Conservation (phyloP, 2,888 invertebrate species). For the Tenthredo amoena region DNA sequence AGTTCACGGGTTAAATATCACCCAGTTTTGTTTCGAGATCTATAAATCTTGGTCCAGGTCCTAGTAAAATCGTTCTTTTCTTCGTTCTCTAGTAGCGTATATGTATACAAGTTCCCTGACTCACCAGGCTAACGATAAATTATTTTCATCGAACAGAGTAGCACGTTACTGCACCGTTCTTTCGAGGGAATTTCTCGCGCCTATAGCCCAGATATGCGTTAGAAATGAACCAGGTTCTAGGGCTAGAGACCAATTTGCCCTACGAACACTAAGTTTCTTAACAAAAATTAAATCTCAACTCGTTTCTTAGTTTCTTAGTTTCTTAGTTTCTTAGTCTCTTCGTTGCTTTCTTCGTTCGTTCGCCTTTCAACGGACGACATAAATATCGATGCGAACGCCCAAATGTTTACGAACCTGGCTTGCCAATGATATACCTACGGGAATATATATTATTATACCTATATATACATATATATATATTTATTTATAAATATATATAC, state of each 20-base stretch:
- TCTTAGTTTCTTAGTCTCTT: neutral
- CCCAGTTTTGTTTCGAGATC: slow-evolving; percentile 25
- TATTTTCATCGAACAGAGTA: slow-evolving; percentile 20
- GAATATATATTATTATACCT: slow-evolving; percentile 26
- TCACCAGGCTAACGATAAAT: slow-evolving; percentile 6
- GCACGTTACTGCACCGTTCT: neutral
- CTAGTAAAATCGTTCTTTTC: neutral
- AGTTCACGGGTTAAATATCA: slow-evolving; percentile 34
- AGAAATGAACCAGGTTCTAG: neutral
- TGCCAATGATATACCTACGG: slow-evolving; percentile 25
- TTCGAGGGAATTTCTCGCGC: neutral
- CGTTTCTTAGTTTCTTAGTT: neutral
- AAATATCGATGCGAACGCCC: slow-evolving; percentile 35
- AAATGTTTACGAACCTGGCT: slow-evolving; percentile 34
- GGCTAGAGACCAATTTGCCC: slow-evolving; percentile 26
- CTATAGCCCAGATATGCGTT: neutral
- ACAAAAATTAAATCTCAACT: neutral
- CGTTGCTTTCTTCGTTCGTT: neutral
- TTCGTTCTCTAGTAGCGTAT: neutral
- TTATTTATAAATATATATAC: neutral
- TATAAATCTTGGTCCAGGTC: slow-evolving; percentile 33
- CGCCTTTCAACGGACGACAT: slow-evolving; percentile 30
- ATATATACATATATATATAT: neutral
- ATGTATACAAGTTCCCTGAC: neutral
- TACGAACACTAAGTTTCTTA: neutral